A percentile compares a stretch with the other conserved stretches of the same genome.
Conservation (phyloP, 1,140 invertebrate species). For the Battus philenor region DNA sequence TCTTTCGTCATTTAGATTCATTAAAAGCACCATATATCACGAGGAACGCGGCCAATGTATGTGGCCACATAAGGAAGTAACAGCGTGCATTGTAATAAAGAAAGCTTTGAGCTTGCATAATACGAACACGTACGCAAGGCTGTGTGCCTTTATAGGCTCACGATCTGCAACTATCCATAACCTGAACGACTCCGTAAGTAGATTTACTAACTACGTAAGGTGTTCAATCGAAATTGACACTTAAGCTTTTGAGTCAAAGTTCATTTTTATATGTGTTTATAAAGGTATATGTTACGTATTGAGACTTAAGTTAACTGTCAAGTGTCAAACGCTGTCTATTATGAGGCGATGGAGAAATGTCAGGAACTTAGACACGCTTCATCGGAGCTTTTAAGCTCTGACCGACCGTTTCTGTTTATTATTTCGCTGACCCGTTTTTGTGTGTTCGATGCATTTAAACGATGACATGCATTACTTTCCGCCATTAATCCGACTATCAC, state of each 20-base stretch:
- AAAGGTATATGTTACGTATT: constrained; percentile 11
- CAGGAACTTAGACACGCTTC: constrained; percentile 41
- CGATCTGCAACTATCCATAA: constrained; percentile 38
- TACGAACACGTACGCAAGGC: constrained; percentile 12
- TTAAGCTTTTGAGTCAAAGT: constrained; percentile 7
- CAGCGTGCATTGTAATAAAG: too few relatives aligned
- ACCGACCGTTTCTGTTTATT: constrained; percentile 34
- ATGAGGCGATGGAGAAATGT: constrained; percentile 47
- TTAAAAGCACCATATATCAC: too few relatives aligned
- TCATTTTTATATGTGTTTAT: constrained; percentile 16
- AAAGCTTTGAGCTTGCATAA: constrained; percentile 11
- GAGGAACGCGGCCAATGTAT: too few relatives aligned
- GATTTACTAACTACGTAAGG: too few relatives aligned
- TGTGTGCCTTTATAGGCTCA: constrained; percentile 27
- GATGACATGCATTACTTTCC: background rate
- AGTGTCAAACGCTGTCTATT: constrained; percentile 50
- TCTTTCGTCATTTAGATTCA: too few relatives aligned
- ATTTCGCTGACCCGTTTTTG: constrained; percentile 28
- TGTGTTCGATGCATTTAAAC: constrained; percentile 10
- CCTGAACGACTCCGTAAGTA: too few relatives aligned
- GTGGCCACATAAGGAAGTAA: too few relatives aligned
- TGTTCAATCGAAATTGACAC: constrained; percentile 12
- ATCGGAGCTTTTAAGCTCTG: constrained; percentile 34
- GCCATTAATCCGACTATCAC: background rate
- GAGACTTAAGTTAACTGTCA: constrained; percentile 20